Evolutionary conservation across 2,797 vertebrate genomes (phyloP), one percentile per base, ranked within the genome.

Genomic region (Malurus leucopterus): DNA sequence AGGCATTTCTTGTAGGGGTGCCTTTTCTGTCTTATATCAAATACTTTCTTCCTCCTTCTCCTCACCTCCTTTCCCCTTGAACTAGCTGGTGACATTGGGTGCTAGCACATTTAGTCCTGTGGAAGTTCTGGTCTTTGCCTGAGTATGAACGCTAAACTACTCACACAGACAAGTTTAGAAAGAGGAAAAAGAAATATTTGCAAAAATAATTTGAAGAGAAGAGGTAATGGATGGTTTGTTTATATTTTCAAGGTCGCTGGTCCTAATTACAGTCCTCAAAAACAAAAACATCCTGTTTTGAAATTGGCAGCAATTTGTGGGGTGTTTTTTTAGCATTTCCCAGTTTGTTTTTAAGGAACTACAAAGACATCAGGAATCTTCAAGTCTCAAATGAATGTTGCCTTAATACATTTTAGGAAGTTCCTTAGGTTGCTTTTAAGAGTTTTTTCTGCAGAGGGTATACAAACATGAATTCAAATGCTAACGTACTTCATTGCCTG

Each of bases 231-330:
- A 70, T 61, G 57, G 16, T 41, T 86, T 91, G 84, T 70, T 96
- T 80, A 69, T 58, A 54, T 92, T 96, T 82, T 78, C 82, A 71
- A 88, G 73, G 86, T 84, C 84, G 76, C 32, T 96, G 70, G 24
- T 96, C 93, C 93, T 78, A 58, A 85, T 84, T 88, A 46, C 79
- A 82, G 81, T 72, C 47, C 61, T 86, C 67, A 83, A 63, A 80
- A 93, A 71, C 79, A 93, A 94, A 92, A 96, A 89, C 76, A 86
- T 91, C 90, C 83, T 95, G 84, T 69, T 92, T 90, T 70, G 77
- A 88, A 95, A 90, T 80, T 90, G 61, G 71, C 71, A 93, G 59
- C 14, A 19, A 26, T 86, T 15, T 57, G 40, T 68, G 47, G 18
- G 4, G 11, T 29, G 65, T 70, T 65, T 46, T 32, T 70, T 87